Conservation (phyloP, 1,140 invertebrate species). For the Trichogramma pretiosum region DNA sequence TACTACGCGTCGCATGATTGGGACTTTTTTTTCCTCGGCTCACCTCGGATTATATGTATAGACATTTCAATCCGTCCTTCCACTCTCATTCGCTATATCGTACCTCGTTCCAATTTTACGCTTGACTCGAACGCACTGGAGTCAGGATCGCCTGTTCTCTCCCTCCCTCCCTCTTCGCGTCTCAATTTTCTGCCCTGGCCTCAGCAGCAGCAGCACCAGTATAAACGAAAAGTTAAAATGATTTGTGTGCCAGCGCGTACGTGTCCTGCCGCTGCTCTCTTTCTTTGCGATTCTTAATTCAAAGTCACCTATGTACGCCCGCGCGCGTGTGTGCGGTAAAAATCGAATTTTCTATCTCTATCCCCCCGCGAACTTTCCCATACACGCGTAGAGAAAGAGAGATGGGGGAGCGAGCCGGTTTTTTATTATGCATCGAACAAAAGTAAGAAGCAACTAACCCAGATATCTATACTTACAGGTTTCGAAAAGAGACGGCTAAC, state of each 20-base stretch:
- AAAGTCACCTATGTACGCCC: conserved; percentile 22
- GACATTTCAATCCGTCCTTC: too few species aligned
- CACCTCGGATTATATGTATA: too few species aligned
- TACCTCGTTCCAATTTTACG: conserved; percentile 43
- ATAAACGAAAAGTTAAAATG: conserved; percentile 35
- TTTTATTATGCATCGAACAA: conserved; percentile 3
- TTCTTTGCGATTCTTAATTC: conserved; percentile 32
- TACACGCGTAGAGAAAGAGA: too few species aligned
- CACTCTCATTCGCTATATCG: conserved; percentile 36
- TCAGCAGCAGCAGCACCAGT: too few species aligned
- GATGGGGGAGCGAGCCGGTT: neutral
- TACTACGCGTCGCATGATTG: too few species aligned
- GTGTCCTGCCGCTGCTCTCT: too few species aligned
- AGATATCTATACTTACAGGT: neutral
- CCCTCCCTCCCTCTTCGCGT: conserved; percentile 27
- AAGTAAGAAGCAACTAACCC: neutral
- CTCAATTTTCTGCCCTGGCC: too few species aligned
- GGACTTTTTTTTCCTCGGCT: too few species aligned
- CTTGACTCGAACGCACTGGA: conserved; percentile 27
- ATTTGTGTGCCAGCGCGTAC: conserved; percentile 29
- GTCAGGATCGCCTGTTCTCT: neutral
- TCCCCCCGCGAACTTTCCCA: neutral
- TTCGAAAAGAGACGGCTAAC: too few species aligned
- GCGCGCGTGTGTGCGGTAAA: conserved; percentile 23
- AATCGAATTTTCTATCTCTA: conserved; percentile 20